Conservation (phyloP, 1,140 invertebrate genomes). For the Conus ventricosus region DNA sequence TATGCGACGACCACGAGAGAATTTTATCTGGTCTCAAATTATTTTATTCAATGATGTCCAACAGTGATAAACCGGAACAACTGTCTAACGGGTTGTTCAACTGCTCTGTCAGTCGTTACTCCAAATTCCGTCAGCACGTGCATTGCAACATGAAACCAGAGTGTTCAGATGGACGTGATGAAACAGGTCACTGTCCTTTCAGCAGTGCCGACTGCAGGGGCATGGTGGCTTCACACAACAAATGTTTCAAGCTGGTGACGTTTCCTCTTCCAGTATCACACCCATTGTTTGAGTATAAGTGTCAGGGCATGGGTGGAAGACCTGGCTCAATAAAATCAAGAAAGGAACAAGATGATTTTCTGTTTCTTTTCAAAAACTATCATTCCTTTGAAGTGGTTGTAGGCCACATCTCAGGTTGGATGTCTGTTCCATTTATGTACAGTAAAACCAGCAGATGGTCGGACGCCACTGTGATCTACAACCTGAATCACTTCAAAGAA, state of each 20-base stretch:
- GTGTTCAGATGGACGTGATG: not conserved
- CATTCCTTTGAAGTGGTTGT: not conserved
- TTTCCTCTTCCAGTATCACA: not conserved
- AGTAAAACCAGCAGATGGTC: not conserved
- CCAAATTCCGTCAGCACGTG: not conserved
- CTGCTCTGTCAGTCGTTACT: not conserved
- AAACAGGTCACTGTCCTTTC: slow-evolving; percentile 20
- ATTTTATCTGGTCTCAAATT: not conserved
- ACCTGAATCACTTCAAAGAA: not conserved
- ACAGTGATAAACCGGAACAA: not conserved
- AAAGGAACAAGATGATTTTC: not conserved
- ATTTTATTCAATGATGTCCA: not conserved
- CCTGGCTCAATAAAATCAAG: not conserved
- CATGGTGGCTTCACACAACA: not conserved
- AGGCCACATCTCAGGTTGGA: not conserved
- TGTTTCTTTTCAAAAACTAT: not conserved
- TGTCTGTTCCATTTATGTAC: not conserved
- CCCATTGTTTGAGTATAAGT: not conserved
- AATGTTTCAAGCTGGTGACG: not conserved
- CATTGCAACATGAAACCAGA: slow-evolving; percentile 11
- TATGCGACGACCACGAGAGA: not conserved
- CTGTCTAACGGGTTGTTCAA: not conserved
- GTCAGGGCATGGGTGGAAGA: not conserved
- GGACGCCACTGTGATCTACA: not conserved
- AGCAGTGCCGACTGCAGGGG: slow-evolving; percentile 7